phyloP scores from a whole-genome alignment of 2,113 vertebrate species.

The Chinchilla lanigera region DNA sequence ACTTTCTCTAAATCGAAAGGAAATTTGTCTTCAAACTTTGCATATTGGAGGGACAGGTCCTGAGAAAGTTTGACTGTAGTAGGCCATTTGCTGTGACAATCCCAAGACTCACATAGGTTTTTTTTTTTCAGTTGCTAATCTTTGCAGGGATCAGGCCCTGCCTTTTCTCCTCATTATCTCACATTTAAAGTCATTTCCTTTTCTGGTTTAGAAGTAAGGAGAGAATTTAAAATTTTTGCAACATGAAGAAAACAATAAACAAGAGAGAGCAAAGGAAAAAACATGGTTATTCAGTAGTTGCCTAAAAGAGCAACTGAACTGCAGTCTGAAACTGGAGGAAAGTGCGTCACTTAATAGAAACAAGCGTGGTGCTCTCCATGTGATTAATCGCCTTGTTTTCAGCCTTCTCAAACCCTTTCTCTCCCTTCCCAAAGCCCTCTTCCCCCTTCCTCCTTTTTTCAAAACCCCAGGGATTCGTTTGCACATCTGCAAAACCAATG shows the following conservation, averaged over 20 bases:
- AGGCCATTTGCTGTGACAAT: constrained; percentile 47
- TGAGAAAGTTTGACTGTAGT: not conserved
- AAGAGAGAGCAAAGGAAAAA: constrained; percentile 51
- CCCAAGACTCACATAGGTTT: constrained; percentile 12
- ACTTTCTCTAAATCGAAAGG: not conserved
- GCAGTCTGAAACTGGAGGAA: constrained; percentile 68
- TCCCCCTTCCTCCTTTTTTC: constrained; percentile 28
- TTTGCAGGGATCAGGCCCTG: not conserved
- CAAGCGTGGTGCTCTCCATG: constrained; percentile 61
- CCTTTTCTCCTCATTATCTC: constrained; percentile 31
- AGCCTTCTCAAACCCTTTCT: constrained; percentile 66
- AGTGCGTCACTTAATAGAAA: constrained; percentile 71
- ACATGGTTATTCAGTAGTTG: constrained; percentile 50
- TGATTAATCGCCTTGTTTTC: constrained; percentile 82
- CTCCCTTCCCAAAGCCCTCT: constrained; percentile 60
- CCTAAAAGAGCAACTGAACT: constrained; percentile 75
- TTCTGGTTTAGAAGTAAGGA: constrained; percentile 53
- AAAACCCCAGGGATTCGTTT: constrained; percentile 82
- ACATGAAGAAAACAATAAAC: not conserved
- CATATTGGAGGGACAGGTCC: not conserved
- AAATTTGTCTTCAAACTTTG: constrained; percentile 11
- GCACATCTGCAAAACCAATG: constrained; percentile 89
- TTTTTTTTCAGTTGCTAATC: not conserved
- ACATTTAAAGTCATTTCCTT: constrained; percentile 44
- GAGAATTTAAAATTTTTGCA: constrained; percentile 5